These are phyloP conservation scores for Phorcus lineatus DNA, from an alignment of 2,888 invertebrate species.

Conservation along the genomic window DNA sequence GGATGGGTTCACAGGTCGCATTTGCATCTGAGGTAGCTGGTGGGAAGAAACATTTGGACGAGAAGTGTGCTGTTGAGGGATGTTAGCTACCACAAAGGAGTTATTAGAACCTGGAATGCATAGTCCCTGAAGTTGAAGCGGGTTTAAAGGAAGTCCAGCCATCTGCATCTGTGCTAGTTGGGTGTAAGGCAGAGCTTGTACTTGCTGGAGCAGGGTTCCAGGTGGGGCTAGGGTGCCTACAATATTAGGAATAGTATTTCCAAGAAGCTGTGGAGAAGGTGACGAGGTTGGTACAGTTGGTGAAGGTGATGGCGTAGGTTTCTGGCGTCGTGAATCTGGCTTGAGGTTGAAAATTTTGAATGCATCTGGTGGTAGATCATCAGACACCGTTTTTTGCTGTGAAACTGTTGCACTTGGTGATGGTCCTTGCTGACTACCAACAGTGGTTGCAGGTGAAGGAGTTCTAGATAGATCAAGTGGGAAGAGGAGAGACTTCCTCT, in stretches of 20 bases:
- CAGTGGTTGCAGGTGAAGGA: neutral
- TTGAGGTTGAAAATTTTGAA: constrained; percentile 66
- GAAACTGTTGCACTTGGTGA: constrained; percentile 37
- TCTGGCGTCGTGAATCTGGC: constrained; percentile 40
- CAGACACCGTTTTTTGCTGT: constrained; percentile 26
- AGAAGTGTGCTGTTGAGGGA: neutral
- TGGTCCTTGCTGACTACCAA: constrained; percentile 5
- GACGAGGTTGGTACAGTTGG: neutral
- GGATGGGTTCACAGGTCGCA: constrained; percentile 1
- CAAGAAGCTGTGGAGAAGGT: neutral
- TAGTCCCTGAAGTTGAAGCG: neutral
- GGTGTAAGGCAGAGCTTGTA: neutral
- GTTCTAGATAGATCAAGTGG: constrained; percentile 20
- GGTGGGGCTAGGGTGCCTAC: neutral
- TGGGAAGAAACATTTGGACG: neutral
- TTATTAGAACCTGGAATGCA: constrained; percentile 5
- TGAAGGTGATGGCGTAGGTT: neutral
- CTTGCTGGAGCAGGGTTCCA: neutral
- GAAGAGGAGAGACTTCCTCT: neutral
- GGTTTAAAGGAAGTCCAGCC: constrained; percentile 9
- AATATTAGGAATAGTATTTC: constrained; percentile 12
- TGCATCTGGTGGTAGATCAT: constrained; percentile 56
- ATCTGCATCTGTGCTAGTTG: constrained; percentile 16
- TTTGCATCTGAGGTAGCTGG: neutral
- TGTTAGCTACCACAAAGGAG: neutral